Evolutionary conservation across 2,113 vertebrate genomes (phyloP).

Genomic region (Sebastes schlegelii): DNA sequence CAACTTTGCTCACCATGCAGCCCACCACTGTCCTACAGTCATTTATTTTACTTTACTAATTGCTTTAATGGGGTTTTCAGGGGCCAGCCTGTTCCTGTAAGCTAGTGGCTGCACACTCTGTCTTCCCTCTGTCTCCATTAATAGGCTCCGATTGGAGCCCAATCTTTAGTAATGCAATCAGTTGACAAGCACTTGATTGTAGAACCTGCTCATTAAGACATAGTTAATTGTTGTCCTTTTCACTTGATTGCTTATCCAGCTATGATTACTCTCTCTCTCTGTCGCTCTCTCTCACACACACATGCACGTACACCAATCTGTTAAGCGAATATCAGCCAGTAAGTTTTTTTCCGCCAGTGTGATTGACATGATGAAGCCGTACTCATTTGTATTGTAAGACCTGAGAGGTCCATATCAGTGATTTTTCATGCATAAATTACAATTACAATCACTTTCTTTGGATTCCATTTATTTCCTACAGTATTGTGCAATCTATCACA

Average conservation of each 20-base stretch:
- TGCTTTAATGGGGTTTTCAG: constrained; percentile 61
- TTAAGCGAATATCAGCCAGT: neutral
- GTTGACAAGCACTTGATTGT: constrained; percentile 63
- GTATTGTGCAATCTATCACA: neutral
- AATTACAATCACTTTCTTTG: neutral
- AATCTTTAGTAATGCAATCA: constrained; percentile 70
- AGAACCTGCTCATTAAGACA: constrained; percentile 58
- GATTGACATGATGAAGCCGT: neutral
- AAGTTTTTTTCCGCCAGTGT: neutral
- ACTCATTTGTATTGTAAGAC: neutral
- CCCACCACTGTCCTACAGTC: constrained; percentile 43
- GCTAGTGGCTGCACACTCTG: constrained; percentile 52
- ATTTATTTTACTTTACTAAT: constrained; percentile 69
- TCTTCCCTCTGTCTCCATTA: constrained; percentile 59
- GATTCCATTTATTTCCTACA: neutral
- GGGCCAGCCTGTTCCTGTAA: constrained; percentile 48
- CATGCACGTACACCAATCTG: neutral
- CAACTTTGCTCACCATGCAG: constrained; percentile 20
- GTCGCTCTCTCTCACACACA: neutral
- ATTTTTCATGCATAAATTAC: neutral
- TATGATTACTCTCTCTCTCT: constrained; percentile 14
- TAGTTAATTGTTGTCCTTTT: constrained; percentile 66
- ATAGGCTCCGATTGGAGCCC: constrained; percentile 28
- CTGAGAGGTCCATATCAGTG: neutral
- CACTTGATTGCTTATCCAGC: constrained; percentile 46